These are phyloP conservation scores for Eupithecia dodoneata DNA, from an alignment of 2,888 invertebrate genomes.

Conservation along the genomic window DNA sequence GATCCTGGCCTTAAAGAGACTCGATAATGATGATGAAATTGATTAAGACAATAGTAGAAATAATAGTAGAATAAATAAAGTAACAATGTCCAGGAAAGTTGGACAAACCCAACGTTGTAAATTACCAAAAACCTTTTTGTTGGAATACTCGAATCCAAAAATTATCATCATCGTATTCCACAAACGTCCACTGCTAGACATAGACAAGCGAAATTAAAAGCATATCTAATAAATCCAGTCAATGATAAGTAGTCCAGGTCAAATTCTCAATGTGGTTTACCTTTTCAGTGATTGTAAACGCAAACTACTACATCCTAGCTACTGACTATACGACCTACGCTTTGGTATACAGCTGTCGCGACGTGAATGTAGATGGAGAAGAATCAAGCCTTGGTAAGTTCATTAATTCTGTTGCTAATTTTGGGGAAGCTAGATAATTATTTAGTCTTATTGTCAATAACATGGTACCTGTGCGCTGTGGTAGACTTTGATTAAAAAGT, in stretches of 20 bases:
- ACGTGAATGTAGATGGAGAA: slow-evolving; percentile 44
- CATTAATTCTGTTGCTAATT: not conserved
- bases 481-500: not conserved
- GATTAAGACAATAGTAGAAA: not conserved
- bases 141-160: not conserved
- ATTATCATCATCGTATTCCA: not conserved
- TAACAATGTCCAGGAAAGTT: not conserved
- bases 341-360: slow-evolving; percentile 67
- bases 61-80: not conserved
- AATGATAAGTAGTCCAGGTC: not conserved
- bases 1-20: too few species aligned
- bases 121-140: not conserved
- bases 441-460: not conserved
- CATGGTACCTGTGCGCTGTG: not conserved
- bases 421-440: not conserved
- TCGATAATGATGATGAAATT: not conserved
- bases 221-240: not conserved
- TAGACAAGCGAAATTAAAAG: not conserved
- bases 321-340: slow-evolving; percentile 71
- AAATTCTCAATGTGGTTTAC: not conserved
- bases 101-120: not conserved
- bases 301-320: slow-evolving; percentile 63
- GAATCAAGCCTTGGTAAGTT: slow-evolving; percentile 60
- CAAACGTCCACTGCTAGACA: not conserved
- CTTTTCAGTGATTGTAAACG: slow-evolving; percentile 51